phyloP scores from a whole-genome alignment of 2,797 vertebrate genomes.

The Epinephelus malabaricus region DNA sequence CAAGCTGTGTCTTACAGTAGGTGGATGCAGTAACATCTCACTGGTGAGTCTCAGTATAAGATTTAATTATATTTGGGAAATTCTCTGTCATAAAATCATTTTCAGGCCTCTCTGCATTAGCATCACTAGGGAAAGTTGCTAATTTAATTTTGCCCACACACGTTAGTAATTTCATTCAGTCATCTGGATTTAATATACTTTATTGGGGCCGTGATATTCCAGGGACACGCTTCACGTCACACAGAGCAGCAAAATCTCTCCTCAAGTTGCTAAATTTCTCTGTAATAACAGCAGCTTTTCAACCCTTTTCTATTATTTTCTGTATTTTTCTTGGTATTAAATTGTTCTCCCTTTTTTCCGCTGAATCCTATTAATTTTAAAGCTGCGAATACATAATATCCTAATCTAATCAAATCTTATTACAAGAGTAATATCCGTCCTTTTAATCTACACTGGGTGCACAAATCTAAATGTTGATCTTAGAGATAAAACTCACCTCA shows the following conservation, averaged over 20 bases:
- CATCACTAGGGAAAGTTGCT: constrained; percentile 14
- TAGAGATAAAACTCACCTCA: background rate
- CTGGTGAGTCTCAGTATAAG: background rate
- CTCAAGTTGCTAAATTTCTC: constrained; percentile 13
- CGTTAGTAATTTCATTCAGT: constrained; percentile 33
- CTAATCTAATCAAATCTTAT: background rate
- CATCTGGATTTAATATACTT: constrained; percentile 38
- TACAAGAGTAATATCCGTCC: background rate
- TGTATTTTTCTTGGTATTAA: background rate
- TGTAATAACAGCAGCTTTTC: background rate
- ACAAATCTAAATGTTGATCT: background rate
- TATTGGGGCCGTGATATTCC: constrained; percentile 21
- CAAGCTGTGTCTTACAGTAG: background rate
- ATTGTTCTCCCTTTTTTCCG: background rate
- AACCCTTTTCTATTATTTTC: background rate
- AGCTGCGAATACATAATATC: background rate
- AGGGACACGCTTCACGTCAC: constrained; percentile 37
- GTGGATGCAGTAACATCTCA: background rate
- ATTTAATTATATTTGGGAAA: background rate
- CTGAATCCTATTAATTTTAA: background rate
- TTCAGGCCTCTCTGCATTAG: constrained; percentile 23
- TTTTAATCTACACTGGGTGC: constrained; percentile 8
- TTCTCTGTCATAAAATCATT: constrained; percentile 12
- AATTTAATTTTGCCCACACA: constrained; percentile 24
- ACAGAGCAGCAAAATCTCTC: constrained; percentile 16